These are phyloP conservation scores for Sipha flava DNA, from an alignment of 1,140 invertebrate genomes.

Conservation along the genomic window DNA sequence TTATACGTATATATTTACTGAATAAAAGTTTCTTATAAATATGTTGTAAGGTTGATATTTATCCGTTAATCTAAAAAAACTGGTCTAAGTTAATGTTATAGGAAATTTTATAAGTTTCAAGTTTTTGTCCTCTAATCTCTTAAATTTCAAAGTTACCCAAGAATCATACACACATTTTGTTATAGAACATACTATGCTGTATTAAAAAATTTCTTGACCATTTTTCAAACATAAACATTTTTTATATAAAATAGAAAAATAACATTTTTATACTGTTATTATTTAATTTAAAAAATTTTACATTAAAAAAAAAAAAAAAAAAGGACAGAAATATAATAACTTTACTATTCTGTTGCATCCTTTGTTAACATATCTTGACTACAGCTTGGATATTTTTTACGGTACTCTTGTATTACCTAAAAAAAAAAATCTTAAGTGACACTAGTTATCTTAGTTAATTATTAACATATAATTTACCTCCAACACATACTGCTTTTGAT, in stretches of 20 bases:
- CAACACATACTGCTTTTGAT: constrained; percentile 38
- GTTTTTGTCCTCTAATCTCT: too few relatives aligned
- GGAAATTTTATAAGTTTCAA: too few relatives aligned
- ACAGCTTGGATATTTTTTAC: not conserved
- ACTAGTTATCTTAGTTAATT: not conserved
- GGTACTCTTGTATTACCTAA: not conserved
- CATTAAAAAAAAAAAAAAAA: not conserved
- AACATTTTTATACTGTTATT: not conserved
- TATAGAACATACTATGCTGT: not conserved
- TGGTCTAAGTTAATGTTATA: too few relatives aligned
- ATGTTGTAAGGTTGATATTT: too few relatives aligned
- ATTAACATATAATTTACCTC: constrained; percentile 34
- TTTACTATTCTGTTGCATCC: too few relatives aligned
- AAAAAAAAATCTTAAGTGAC: not conserved
- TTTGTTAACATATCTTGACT: too few relatives aligned
- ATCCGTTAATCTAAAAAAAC: too few relatives aligned
- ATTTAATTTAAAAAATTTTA: not conserved
- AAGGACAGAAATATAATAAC: too few relatives aligned
- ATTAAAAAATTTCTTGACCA: not conserved
- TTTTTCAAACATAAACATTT: not conserved
- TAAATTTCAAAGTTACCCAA: not conserved
- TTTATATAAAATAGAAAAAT: not conserved
- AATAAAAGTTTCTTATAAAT: too few relatives aligned
- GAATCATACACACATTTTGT: too few relatives aligned
- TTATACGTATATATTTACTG: too few relatives aligned